Evolutionary conservation across 2,113 vertebrate species (phyloP), one percentile per base, ranked within the genome.

Genomic region (Limnothrissa miodon): DNA sequence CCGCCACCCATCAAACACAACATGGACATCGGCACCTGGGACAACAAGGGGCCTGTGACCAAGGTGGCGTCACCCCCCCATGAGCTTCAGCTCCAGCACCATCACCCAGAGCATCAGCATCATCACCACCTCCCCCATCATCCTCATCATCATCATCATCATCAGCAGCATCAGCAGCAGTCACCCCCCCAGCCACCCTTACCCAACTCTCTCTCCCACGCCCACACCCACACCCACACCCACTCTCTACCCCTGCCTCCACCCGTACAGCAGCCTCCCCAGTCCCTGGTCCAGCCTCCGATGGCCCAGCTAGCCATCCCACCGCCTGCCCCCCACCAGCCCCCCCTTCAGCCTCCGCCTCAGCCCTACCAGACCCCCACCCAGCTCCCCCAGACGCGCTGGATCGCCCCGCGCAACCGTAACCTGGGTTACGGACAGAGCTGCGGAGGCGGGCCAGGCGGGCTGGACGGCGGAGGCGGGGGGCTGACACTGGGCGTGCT

Each of bases 1-100:
- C 98, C 97, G 0, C 95, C 97, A 0, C 95, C 97, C 23, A 96
- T 99, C 81, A 99, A 99, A 93, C 98, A 99, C 92, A 97, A 96
- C 88, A 97, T 99, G 96, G 98, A 99, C 95, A 98, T 99, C 42
- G 98, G 98, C 86, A 99, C 97, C 4, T 99, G 98, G 98, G 98
- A 99, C 86, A 97, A 96, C 88, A 98, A 99, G 89, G 97, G 96
- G 80, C 92, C 95, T 15, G 88, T 92, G 78, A 84, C 94, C 36
- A 99, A 97, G 92, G 95, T 96, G 86, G 93, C 95, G 0, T 93
- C 95, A 4, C 93, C 95, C 88, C 96, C 92, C 83, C 97, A 96
- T 1, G 95, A 96, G 33, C 95, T 93, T 56, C 90, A 88, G 45
- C 88, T 92, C 39, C 92, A 90, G 2, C 92, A 90, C 70, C 93